These are phyloP conservation scores for Meandrusa payeni DNA, from an alignment of 2,888 invertebrate genomes.

Conservation along the genomic window DNA sequence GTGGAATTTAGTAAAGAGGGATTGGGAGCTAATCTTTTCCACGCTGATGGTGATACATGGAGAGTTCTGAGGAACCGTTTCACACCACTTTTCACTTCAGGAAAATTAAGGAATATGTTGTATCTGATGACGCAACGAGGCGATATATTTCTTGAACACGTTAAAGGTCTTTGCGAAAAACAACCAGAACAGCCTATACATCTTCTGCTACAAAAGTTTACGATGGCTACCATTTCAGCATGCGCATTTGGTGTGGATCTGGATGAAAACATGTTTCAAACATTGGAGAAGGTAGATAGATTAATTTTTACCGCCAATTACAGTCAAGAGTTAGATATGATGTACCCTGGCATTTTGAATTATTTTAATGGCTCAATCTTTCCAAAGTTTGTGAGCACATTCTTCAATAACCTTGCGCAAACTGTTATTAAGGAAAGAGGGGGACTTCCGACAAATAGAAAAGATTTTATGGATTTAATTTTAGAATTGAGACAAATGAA, in stretches of 20 bases:
- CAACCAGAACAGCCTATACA: slow-evolving; percentile 8
- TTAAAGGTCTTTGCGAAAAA: not conserved
- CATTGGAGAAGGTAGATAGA: slow-evolving; percentile 32
- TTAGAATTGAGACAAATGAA: slow-evolving; percentile 41
- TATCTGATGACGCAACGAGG: slow-evolving; percentile 35
- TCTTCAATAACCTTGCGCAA: slow-evolving; percentile 39
- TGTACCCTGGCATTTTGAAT: slow-evolving; percentile 46
- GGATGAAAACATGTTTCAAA: slow-evolving; percentile 6
- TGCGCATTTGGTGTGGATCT: slow-evolving; percentile 16
- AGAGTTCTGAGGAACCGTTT: slow-evolving; percentile 42
- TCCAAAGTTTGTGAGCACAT: slow-evolving; percentile 32
- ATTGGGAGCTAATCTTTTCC: slow-evolving; percentile 48
- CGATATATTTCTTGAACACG: slow-evolving; percentile 5
- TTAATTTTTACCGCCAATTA: slow-evolving; percentile 6
- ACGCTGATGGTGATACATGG: slow-evolving; percentile 50
- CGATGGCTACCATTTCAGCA: slow-evolving; percentile 10
- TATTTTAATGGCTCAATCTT: slow-evolving; percentile 36
- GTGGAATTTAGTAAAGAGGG: slow-evolving; percentile 44
- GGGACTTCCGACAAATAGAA: slow-evolving; percentile 38
- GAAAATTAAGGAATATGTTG: slow-evolving; percentile 54
- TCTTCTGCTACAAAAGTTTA: slow-evolving; percentile 10
- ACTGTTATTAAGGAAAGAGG: slow-evolving; percentile 39
- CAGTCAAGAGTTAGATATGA: slow-evolving; percentile 32
- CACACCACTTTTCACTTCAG: slow-evolving; percentile 51
- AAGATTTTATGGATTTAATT: slow-evolving; percentile 52